phyloP scores from a whole-genome alignment of 2,888 invertebrate species.

The Tipula unca region DNA sequence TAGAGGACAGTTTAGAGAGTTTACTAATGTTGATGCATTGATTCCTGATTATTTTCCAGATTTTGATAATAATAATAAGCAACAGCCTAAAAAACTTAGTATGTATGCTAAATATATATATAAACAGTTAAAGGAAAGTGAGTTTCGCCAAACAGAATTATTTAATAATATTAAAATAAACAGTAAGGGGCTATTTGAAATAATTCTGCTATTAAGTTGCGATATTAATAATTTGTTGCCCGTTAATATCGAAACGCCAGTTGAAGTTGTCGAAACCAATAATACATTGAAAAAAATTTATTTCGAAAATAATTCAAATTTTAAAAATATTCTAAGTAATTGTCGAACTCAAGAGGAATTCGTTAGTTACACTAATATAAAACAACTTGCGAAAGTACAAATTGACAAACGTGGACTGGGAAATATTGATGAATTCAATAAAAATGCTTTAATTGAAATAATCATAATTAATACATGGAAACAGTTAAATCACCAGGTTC shows the following conservation, averaged over 20 bases:
- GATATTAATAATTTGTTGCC: not conserved
- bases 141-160: not conserved
- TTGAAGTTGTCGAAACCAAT: not conserved
- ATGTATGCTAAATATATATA: not conserved
- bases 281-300: not conserved
- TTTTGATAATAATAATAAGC: not conserved
- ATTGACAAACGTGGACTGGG: not conserved
- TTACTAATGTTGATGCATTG: not conserved
- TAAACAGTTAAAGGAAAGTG: not conserved
- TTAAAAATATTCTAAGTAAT: not conserved
- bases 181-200: not conserved
- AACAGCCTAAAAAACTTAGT: not conserved
- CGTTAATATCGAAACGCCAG: not conserved
- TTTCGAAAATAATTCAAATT: not conserved
- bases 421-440: not conserved
- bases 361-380: not conserved
- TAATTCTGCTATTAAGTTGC: not conserved
- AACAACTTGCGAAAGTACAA: not conserved
- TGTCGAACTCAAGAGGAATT: not conserved
- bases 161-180: not conserved
- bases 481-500: not conserved
- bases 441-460: not conserved
- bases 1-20: not conserved
- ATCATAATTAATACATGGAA: not conserved
- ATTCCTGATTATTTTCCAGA: not conserved